Base-by-base conservation (phyloP, 2,797 vertebrate genomes). In the Carcharodon carcharias region DNA sequence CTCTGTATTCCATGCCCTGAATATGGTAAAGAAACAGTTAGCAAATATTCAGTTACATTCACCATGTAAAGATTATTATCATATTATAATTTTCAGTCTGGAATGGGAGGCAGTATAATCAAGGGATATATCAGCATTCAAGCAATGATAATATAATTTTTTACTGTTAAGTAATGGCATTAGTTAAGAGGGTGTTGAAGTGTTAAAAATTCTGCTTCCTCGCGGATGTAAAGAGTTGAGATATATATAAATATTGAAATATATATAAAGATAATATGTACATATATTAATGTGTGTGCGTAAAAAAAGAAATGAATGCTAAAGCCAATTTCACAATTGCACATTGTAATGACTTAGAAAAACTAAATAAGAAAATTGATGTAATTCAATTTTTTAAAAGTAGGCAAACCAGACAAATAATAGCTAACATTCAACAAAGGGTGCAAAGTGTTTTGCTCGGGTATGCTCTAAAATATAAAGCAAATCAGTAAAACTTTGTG, bases 51-150 rank as follows among this genome's bases (percentile, higher is more conserved):
- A 73, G 45, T 95, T 73, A 73, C 7, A 71, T 21, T 65, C 50
- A 73, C 18, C 18, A 77, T 56, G 12, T 73, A 73, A 73, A 28
- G 50, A 50, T 71, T 71, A 71, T 12, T 26, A 45, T 31, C 12
- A 95, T 54, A 45, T 95, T 95, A 69, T 71, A 73, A 95, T 73
- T 40, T 71, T 69, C 45, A 73, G 45, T 95, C 26, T 95, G 73
- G 26, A 95, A 54, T 95, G 94, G 50, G 9, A 67, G n/a, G 12
- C 4, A 54, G 45, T 54, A 31, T 69, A 69, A 95, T 50, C 23
- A 71, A 50, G 31, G 58, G 89, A 18, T 61, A 63, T 21, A 40
- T 92, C 61, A 40, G 35, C 58, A 65, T 40, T 63, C 35, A 40
- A 63, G n/a, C 31, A 77, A 95, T 45, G 50, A 58, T 31, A 58